Evolutionary conservation across 2,888 invertebrate species (phyloP).

Genomic region (Chesias legatella): DNA sequence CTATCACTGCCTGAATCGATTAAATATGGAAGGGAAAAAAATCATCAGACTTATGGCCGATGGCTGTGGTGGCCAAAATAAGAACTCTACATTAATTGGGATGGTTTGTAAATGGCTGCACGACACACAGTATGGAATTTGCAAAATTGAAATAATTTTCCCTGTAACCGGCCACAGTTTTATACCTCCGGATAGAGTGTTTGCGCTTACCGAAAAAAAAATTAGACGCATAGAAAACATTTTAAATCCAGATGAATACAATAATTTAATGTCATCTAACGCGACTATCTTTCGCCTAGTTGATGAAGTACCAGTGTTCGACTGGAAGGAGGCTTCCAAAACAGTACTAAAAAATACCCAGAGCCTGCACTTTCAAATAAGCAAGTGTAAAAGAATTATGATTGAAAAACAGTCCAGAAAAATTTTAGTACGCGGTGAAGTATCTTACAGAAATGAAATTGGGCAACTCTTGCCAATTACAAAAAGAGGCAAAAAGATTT

Average conservation of each 20-base stretch:
- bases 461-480: conserved; percentile 14
- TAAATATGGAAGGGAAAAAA: too few relatives aligned
- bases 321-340: conserved; percentile 23
- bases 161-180: conserved; percentile 30
- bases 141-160: conserved; percentile 25
- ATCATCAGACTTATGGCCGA: conserved; percentile 26
- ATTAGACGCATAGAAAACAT: conserved; percentile 24
- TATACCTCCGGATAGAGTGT: conserved; percentile 28
- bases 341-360: conserved; percentile 25
- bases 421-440: conserved; percentile 23
- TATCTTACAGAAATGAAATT: conserved; percentile 26
- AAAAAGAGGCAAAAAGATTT: conserved; percentile 20
- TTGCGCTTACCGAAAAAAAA: conserved; percentile 28
- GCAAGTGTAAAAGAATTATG: conserved; percentile 24
- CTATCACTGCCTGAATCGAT: conserved; percentile 26
- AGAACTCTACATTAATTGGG: conserved; percentile 28
- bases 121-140: conserved; percentile 14
- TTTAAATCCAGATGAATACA: conserved; percentile 20
- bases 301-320: conserved; percentile 21
- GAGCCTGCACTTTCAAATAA: conserved; percentile 28
- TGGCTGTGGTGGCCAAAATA: conserved; percentile 33
- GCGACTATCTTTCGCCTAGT: conserved; percentile 21
- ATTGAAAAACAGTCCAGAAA: conserved; percentile 15
- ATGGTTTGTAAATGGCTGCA: conserved; percentile 30
- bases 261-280: conserved; percentile 22